Conservation (phyloP, 2,797 vertebrate species). For the Tauraco hartlaubi region DNA sequence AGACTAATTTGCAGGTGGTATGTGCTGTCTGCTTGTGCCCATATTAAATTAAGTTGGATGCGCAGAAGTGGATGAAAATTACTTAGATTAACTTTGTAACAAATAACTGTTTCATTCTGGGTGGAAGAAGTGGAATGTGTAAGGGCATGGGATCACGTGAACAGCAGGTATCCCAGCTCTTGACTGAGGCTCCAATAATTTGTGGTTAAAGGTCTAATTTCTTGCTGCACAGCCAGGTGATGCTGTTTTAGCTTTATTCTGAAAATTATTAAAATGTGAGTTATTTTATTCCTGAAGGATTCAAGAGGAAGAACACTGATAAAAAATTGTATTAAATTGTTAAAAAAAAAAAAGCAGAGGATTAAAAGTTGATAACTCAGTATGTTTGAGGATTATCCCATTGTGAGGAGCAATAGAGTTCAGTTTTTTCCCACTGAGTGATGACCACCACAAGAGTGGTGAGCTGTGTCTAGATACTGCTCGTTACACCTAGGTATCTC, state of each 20-base stretch:
- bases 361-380: neutral
- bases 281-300: neutral
- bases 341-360: neutral
- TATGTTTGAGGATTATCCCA: neutral
- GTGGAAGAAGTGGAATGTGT: neutral
- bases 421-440: neutral
- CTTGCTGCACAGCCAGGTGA: neutral
- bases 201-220: neutral
- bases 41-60: neutral
- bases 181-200: neutral
- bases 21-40: neutral
- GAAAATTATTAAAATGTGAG: neutral
- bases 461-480: neutral
- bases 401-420: neutral
- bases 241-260: neutral
- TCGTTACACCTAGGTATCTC: neutral
- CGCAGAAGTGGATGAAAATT: neutral
- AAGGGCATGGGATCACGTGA: neutral
- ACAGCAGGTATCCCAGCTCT: neutral
- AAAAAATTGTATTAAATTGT: neutral
- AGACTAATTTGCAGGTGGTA: neutral
- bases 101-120: neutral
- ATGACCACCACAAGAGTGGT: fast-evolving
- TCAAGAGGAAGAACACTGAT: neutral
- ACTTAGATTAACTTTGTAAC: neutral